Evolutionary conservation across 2,113 vertebrate species (phyloP).

Genomic region (Rostratula benghalensis): DNA sequence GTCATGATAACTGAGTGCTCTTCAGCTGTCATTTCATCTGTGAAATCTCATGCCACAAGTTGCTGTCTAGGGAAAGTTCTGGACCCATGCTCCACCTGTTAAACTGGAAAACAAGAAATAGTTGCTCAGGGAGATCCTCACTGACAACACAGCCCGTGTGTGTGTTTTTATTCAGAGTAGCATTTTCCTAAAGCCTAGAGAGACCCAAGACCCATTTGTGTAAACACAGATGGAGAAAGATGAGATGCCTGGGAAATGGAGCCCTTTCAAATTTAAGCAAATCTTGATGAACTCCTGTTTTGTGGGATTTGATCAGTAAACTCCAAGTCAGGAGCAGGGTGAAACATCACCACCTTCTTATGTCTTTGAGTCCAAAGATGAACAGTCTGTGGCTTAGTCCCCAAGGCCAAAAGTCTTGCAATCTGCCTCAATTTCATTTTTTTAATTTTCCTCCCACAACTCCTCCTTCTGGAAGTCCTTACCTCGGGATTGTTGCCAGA

Average conservation of each 20-base stretch:
- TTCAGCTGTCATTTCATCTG: not conserved
- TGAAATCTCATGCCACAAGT: not conserved
- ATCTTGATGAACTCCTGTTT: conserved; percentile 20
- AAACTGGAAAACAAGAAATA: not conserved
- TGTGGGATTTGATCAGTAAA: not conserved
- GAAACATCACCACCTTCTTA: conserved; percentile 1
- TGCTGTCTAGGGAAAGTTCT: not conserved
- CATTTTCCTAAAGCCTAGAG: not conserved
- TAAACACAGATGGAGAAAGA: conserved; percentile 38
- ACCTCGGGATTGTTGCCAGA: not conserved
- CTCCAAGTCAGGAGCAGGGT: not conserved
- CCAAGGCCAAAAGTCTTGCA: not conserved
- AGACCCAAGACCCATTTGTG: not conserved
- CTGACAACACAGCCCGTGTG: not conserved
- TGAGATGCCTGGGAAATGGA: conserved; percentile 30
- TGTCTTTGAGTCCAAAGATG: not conserved
- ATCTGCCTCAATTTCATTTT: not conserved
- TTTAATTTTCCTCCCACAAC: conserved; percentile 31
- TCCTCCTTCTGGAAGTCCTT: conserved; percentile 1
- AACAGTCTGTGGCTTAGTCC: not conserved
- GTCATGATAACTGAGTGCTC: not conserved
- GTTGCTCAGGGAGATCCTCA: not conserved
- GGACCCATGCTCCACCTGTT: not conserved
- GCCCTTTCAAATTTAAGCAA: not conserved
- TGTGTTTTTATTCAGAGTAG: not conserved